Conservation (phyloP, 1,140 invertebrate genomes). For the Pogonus chalceus region DNA sequence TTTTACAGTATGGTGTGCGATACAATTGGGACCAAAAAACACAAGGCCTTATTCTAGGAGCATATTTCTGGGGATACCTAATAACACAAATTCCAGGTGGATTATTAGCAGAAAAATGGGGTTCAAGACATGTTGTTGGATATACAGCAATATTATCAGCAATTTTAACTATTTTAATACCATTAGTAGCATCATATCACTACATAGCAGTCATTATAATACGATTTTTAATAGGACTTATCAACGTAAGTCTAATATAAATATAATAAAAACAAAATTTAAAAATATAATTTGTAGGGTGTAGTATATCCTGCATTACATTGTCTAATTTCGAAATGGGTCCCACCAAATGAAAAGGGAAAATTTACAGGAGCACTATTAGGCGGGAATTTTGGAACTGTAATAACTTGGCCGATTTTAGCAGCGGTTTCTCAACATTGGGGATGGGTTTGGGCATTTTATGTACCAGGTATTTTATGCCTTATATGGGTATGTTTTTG, state of each 20-base stretch:
- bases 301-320: slow-evolving; percentile 62
- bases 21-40: slow-evolving; percentile 47
- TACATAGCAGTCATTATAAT: slow-evolving; percentile 48
- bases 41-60: slow-evolving; percentile 53
- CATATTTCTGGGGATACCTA: slow-evolving; percentile 55
- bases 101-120: slow-evolving; percentile 34
- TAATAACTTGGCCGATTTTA: slow-evolving; percentile 61
- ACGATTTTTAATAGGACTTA: slow-evolving; percentile 54
- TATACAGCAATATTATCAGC: slow-evolving; percentile 52
- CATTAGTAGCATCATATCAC: slow-evolving; percentile 48
- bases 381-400: slow-evolving; percentile 68
- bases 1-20: not conserved
- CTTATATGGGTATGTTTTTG: slow-evolving; percentile 51
- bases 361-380: slow-evolving; percentile 62
- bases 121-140: slow-evolving; percentile 53
- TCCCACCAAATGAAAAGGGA: slow-evolving; percentile 64
- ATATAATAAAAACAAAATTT: not conserved
- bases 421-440: slow-evolving; percentile 49
- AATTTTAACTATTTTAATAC: slow-evolving; percentile 58
- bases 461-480: slow-evolving; percentile 53
- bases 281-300: slow-evolving; percentile 38
- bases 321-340: slow-evolving; percentile 60
- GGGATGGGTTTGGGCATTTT: slow-evolving; percentile 66
- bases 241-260: slow-evolving; percentile 44
- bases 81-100: slow-evolving; percentile 29